Evolutionary conservation across 2,888 invertebrate genomes (phyloP), one percentile per base, ranked within the genome.

Genomic region (Diaprepes abbreviatus): DNA sequence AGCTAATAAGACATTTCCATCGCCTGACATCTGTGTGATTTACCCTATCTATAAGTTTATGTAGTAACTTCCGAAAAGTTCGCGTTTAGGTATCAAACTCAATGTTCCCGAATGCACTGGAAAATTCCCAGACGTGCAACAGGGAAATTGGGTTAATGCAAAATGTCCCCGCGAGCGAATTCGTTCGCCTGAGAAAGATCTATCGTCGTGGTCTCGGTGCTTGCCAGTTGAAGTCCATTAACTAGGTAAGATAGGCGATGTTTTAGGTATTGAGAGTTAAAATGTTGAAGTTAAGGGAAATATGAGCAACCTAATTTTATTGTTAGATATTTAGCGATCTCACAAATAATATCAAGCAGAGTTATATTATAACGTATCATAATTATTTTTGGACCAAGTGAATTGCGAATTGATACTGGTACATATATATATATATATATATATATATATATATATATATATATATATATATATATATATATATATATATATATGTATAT

Each of bases 61-160:
- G 7, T 38, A 7, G 38, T 38, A 38, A 38, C 38, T 38, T 7
- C n/a, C 2, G 10, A 12, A 14, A 38, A 38, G 38, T 38, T 38
- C 7, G 38, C 14, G 16, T 14, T 7, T 16, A 7, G 16, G 16
- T 14, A 38, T 38, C 14, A 38, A 38, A 16, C 14, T 38, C 16
- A 14, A 5, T 38, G 38, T 38, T 38, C 16, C 38, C 14, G 16
- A 38, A 38, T 38, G 38, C 38, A 14, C 38, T n/a, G 14, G 14
- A 38, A 38, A 38, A 38, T 38, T 38, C 38, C 38, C 38, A 3
- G 14, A 38, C 14, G 38, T 38, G 38, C 38, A 38, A 38, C 38
- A 38, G 14, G 16, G 38, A 38, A 38, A 38, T 38, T 38, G 38
- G 38, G 38, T 16, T 38, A 38, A 38, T 38, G 16, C 38, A 16